phyloP scores from a whole-genome alignment of 1,140 invertebrate species.

The Bemisia tabaci region DNA sequence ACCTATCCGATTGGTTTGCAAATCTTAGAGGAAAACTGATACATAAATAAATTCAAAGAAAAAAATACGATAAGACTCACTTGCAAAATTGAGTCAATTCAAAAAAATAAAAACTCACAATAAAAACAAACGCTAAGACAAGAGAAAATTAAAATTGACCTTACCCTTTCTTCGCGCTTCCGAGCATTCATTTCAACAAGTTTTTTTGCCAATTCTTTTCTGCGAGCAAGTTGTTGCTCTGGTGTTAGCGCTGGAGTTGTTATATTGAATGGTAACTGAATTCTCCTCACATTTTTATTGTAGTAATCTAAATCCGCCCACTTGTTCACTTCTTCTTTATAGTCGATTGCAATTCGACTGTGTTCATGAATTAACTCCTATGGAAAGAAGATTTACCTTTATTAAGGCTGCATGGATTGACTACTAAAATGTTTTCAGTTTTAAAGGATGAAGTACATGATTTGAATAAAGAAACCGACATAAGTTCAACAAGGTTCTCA shows the following conservation, averaged over 20 bases:
- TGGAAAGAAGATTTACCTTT: constrained; percentile 9
- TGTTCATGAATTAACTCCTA: constrained; percentile 71
- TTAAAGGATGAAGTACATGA: no score
- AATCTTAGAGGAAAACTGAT: background rate
- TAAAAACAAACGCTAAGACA: no score
- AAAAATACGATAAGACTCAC: no score
- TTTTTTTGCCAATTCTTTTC: constrained; percentile 64
- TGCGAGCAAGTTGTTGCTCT: constrained; percentile 73
- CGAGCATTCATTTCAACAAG: constrained; percentile 74
- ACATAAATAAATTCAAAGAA: background rate
- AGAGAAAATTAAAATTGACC: constrained; percentile 4
- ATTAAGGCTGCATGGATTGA: no score
- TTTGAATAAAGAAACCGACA: no score
- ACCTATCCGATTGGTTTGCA: no score
- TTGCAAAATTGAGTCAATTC: no score
- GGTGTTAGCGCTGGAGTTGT: constrained; percentile 31
- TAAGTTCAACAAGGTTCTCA: no score
- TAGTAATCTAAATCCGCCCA: constrained; percentile 75
- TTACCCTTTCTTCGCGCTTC: constrained; percentile 61
- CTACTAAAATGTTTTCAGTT: no score
- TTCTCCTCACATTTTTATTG: constrained; percentile 63
- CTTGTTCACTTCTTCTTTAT: constrained; percentile 57
- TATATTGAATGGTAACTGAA: constrained; percentile 65
- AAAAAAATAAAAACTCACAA: no score
- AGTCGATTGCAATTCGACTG: constrained; percentile 60